A percentile compares a stretch with the other conserved stretches of the same genome.
These are phyloP conservation scores for Lycocorax pyrrhopterus DNA, from an alignment of 2,113 vertebrate species.

Conservation along the genomic window DNA sequence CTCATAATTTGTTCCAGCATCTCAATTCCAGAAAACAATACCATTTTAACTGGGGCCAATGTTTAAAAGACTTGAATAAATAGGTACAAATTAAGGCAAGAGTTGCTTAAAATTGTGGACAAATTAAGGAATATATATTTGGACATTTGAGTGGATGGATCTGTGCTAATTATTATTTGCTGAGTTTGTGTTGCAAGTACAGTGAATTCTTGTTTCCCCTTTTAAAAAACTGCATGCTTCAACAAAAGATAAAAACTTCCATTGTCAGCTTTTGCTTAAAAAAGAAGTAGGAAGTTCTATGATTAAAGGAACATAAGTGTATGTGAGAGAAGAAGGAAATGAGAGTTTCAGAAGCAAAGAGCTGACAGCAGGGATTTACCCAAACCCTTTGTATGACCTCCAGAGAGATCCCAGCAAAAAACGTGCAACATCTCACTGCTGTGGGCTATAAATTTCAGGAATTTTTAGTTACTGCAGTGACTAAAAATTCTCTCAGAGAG, in stretches of 20 bases:
- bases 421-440: not conserved
- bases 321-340: conserved; percentile 37
- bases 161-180: not conserved
- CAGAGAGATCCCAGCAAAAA: not conserved
- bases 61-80: not conserved
- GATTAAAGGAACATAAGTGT: conserved; percentile 31
- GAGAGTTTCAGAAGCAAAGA: conserved; percentile 37
- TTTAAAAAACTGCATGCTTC: not conserved
- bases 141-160: not conserved
- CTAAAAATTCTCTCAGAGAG: not conserved
- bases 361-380: conserved; percentile 25
- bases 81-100: not conserved
- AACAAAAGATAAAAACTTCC: conserved; percentile 19
- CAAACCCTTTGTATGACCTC: not conserved
- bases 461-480: not conserved
- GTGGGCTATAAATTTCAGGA: not conserved
- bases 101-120: not conserved
- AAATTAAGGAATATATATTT: not conserved
- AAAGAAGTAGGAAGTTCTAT: conserved; percentile 55
- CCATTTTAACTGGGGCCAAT: not conserved
- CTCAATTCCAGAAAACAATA: not conserved
- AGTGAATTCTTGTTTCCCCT: conserved; percentile 1
- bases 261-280: conserved; percentile 48
- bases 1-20: not conserved
- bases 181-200: not conserved